A percentile compares a stretch with the other conserved stretches of the same genome.
Conservation (phyloP, 1,140 invertebrate genomes). For the Watersipora subatra region DNA sequence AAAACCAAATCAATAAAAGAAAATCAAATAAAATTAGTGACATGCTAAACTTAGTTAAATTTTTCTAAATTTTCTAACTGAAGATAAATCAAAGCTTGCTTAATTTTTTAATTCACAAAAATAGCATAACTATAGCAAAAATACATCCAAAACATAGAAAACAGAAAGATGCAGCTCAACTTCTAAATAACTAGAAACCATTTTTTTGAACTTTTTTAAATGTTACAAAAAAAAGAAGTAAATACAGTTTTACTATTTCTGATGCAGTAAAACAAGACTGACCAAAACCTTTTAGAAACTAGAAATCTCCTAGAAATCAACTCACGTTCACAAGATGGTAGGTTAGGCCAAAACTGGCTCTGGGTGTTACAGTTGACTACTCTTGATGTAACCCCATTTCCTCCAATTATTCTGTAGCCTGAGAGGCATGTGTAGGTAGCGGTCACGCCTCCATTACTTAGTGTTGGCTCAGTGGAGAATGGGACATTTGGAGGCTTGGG, state of each 20-base stretch:
- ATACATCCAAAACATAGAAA: background rate
- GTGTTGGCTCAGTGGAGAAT: background rate
- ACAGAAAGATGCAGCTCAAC: background rate
- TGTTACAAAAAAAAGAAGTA: background rate
- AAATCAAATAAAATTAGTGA: too few relatives aligned
- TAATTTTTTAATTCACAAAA: too few relatives aligned
- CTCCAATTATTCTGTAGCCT: background rate
- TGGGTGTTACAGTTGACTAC: background rate
- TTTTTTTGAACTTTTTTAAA: background rate
- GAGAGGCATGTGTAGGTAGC: background rate
- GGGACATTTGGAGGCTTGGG: background rate
- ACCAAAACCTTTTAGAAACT: too few relatives aligned
- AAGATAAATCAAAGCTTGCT: too few relatives aligned
- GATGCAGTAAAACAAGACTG: too few relatives aligned
- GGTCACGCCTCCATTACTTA: background rate
- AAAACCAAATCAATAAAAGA: too few relatives aligned
- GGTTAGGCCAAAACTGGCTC: background rate
- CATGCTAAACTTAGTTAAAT: too few relatives aligned
- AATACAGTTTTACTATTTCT: too few relatives aligned
- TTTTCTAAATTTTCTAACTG: too few relatives aligned
- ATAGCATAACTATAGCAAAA: too few relatives aligned
- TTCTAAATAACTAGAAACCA: background rate
- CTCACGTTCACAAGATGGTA: background rate
- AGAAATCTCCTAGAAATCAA: background rate
- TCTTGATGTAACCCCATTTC: background rate